Conservation (phyloP, 2,888 invertebrate species). For the Gortyna flavago region DNA sequence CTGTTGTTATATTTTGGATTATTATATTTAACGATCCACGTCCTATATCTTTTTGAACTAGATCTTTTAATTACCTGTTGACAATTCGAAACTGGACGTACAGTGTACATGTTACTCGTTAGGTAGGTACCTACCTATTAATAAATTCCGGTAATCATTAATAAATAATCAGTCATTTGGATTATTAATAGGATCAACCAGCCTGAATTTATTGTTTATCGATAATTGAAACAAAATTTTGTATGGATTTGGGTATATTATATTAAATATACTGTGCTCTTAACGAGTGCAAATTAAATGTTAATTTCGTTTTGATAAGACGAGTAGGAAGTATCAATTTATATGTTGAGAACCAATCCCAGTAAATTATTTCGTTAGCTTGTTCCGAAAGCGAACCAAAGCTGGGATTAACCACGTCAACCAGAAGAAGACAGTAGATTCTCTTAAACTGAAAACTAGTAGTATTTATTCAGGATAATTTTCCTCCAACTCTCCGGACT, state of each 20-base stretch:
- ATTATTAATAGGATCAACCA: neutral
- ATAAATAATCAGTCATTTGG: slow-evolving; percentile 25
- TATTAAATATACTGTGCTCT: neutral
- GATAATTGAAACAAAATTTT: slow-evolving; percentile 5
- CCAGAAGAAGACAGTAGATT: slow-evolving; percentile 40
- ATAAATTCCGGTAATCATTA: neutral
- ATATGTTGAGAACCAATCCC: slow-evolving; percentile 25
- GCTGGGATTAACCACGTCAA: slow-evolving; percentile 47
- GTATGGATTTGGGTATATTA: slow-evolving; percentile 4
- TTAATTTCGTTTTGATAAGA: neutral
- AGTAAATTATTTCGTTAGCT: slow-evolving; percentile 48
- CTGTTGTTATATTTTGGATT: neutral
- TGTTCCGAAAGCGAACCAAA: slow-evolving; percentile 41
- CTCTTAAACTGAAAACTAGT: slow-evolving; percentile 45
- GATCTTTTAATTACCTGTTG: neutral
- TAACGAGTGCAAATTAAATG: neutral
- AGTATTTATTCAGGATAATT: slow-evolving; percentile 53
- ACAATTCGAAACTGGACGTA: neutral
- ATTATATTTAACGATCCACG: too few relatives aligned
- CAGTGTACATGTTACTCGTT: neutral
- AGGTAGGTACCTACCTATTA: neutral
- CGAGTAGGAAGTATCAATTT: slow-evolving; percentile 27
- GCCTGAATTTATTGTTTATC: neutral
- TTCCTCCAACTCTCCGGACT: slow-evolving; percentile 40
- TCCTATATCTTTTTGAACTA: neutral